phyloP scores from a whole-genome alignment of 2,797 vertebrate species.

The Dallia pectoralis region DNA sequence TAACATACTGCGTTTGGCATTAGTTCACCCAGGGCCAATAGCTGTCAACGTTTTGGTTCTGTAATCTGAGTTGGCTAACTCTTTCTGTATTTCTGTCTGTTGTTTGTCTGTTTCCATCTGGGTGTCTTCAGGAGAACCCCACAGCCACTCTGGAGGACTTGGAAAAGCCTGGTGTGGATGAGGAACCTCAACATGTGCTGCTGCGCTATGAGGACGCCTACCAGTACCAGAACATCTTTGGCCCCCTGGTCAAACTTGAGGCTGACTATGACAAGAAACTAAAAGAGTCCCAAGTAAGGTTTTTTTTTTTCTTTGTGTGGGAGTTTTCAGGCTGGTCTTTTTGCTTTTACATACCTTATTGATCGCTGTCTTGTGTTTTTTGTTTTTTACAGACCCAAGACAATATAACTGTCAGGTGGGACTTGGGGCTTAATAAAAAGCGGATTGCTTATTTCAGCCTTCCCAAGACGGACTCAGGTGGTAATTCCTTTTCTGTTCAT shows the following conservation, averaged over 20 bases:
- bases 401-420: constrained; percentile 99
- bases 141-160: constrained; percentile 95
- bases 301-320: no score
- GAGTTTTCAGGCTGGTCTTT: background rate
- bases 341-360: background rate
- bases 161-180: constrained; percentile 97
- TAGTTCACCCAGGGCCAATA: background rate
- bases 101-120: background rate
- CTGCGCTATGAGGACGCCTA: constrained; percentile 98
- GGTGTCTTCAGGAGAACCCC: constrained; percentile 87
- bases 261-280: constrained; percentile 99
- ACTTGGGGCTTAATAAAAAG: constrained; percentile 99
- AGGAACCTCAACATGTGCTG: constrained; percentile 96
- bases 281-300: constrained; percentile 94
- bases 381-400: constrained; percentile 88
- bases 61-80: no score
- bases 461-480: constrained; percentile 98
- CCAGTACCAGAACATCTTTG: constrained; percentile 99
- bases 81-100: background rate
- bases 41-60: background rate
- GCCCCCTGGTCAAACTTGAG: constrained; percentile 96
- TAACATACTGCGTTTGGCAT: background rate
- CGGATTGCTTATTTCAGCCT: constrained; percentile 99
- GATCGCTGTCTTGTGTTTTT: background rate
- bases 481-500: constrained; percentile 61